phyloP scores from a whole-genome alignment of 2,113 vertebrate species.

The Hassar affinis region DNA sequence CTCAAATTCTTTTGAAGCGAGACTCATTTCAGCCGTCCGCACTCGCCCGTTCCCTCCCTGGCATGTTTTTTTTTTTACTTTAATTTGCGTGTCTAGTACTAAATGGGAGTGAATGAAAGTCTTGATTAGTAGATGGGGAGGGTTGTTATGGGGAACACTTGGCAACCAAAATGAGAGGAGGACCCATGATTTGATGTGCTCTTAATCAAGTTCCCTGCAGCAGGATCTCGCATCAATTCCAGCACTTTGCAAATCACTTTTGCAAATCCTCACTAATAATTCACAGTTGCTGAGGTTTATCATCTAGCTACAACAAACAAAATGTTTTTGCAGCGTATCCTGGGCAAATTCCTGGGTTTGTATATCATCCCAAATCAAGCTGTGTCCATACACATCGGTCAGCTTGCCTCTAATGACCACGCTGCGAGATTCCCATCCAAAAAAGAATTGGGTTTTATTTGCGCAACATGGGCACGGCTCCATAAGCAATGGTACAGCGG shows the following conservation, averaged over 20 bases:
- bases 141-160: conserved; percentile 66
- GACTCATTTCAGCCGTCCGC: conserved; percentile 1
- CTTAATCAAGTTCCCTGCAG: conserved; percentile 44
- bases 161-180: conserved; percentile 55
- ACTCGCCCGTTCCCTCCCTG: background rate
- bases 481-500: conserved; percentile 55
- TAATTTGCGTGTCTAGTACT: conserved; percentile 32
- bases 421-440: conserved; percentile 38
- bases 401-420: background rate
- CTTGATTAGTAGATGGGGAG: conserved; percentile 60
- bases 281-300: background rate
- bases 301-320: background rate
- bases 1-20: background rate
- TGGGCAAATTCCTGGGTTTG: background rate
- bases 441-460: conserved; percentile 34
- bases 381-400: background rate
- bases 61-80: conserved; percentile 35
- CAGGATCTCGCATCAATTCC: conserved; percentile 46
- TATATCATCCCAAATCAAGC: background rate
- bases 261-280: conserved; percentile 23
- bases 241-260: conserved; percentile 1
- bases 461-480: conserved; percentile 58
- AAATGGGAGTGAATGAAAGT: conserved; percentile 36
- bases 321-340: background rate
- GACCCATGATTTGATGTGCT: conserved; percentile 45